phyloP scores from a whole-genome alignment of 2,113 vertebrate genomes.

The Rhinolophus sinicus region DNA sequence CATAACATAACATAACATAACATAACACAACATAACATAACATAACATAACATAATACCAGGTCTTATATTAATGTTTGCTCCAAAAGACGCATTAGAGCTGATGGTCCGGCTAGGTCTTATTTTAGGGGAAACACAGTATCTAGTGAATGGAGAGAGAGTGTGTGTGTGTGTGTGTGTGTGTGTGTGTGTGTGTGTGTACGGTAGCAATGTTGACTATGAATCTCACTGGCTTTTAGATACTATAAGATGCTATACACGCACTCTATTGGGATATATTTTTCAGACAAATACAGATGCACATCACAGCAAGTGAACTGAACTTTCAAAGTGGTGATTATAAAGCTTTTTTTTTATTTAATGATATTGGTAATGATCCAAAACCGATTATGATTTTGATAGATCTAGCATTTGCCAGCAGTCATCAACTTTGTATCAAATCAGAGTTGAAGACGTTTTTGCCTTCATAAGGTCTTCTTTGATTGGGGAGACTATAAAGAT shows the following conservation, averaged over 20 bases:
- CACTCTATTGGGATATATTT: not conserved
- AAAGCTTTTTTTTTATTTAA: constrained; percentile 4
- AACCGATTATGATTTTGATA: constrained; percentile 7
- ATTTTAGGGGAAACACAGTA: too few relatives aligned
- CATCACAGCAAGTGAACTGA: not conserved
- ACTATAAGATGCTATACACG: not conserved
- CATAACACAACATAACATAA: too few relatives aligned
- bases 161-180: too few relatives aligned
- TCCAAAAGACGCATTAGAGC: too few relatives aligned
- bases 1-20: too few relatives aligned
- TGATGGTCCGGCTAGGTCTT: too few relatives aligned
- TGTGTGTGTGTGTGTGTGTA: not conserved
- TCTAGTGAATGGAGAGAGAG: not conserved
- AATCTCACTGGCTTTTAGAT: not conserved
- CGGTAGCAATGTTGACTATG: not conserved
- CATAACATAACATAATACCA: too few relatives aligned
- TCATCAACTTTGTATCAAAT: constrained; percentile 35
- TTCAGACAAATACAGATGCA: not conserved
- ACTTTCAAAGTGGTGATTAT: constrained; percentile 24
- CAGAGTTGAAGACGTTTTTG: not conserved
- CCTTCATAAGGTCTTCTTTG: constrained; percentile 2
- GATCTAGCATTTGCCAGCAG: constrained; percentile 46
- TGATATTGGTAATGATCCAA: constrained; percentile 48
- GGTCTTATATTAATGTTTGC: too few relatives aligned
- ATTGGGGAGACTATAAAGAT: not conserved